Evolutionary conservation across 2,888 invertebrate genomes (phyloP), one percentile per base, ranked within the genome.

Genomic region (Geotrupes spiniger): DNA sequence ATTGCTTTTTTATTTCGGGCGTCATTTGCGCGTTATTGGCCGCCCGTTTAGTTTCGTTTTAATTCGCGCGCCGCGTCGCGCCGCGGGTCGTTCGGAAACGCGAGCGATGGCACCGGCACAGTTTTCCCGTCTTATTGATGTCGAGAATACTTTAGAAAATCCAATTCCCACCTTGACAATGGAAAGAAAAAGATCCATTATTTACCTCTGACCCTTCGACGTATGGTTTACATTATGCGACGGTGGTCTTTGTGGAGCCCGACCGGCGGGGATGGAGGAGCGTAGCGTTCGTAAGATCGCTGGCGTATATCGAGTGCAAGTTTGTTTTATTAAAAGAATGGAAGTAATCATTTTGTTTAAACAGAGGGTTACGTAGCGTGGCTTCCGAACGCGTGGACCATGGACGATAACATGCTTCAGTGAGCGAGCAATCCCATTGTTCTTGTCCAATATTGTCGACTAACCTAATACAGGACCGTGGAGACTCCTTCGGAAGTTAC

Each of bases 101-200:
- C 29, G 29, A 10, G 11, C 29, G 29, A 29, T 11, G 29, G 9
- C 12, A 8, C 11, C 33, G 9, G 9, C 33, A 14, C 15, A 33
- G 33, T 33, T 33, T 33, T 10, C 31, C 15, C 33, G 3, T 15
- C 33, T 12, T 33, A 33, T 33, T 33, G 33, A 33, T 33, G 33
- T 40, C 25, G 53, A 48, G 56, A 55, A 57, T 56, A 53, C 59
- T 54, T 57, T 58, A 60, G 57, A 58, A 66, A 68, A 68, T 68
- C 64, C 68, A 68, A 68, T 68, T 68, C 65, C 62, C 62, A 64
- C 63, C 64, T 65, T 65, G 62, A 68, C 67, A 68, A 68, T 68
- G 59, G 65, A 53, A 63, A 62, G 63, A 63, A 66, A 63, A 63
- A 66, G 64, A 66, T 65, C 65, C 66, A 65, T 68, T 68, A 68